phyloP scores from a whole-genome alignment of 2,797 vertebrate genomes.

The Thunnus albacares region DNA sequence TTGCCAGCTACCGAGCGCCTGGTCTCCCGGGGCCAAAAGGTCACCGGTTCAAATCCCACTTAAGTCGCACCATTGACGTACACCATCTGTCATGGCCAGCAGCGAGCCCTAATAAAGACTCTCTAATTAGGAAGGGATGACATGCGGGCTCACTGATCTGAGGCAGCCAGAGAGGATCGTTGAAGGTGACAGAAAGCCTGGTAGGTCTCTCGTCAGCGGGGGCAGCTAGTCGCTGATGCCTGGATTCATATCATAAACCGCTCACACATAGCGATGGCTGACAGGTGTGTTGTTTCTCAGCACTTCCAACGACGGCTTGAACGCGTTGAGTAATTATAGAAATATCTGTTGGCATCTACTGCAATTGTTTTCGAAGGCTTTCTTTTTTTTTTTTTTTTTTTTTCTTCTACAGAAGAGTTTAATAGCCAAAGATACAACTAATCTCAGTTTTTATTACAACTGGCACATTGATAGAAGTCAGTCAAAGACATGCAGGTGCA shows the following conservation, averaged over 20 bases:
- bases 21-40: constrained; percentile 70
- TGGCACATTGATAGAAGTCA: constrained; percentile 39
- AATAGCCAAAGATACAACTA: constrained; percentile 25
- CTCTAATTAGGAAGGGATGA: constrained; percentile 84
- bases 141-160: constrained; percentile 74
- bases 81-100: constrained; percentile 80
- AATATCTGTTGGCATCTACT: constrained; percentile 35
- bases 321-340: constrained; percentile 18
- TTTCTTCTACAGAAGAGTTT: constrained; percentile 31
- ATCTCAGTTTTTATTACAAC: constrained; percentile 53
- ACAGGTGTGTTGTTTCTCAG: constrained; percentile 57
- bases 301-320: constrained; percentile 8
- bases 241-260: constrained; percentile 36
- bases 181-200: constrained; percentile 71
- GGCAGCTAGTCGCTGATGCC: constrained; percentile 34
- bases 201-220: constrained; percentile 34
- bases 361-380: constrained; percentile 36
- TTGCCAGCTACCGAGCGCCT: constrained; percentile 50
- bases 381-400: constrained; percentile 25
- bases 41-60: constrained; percentile 81
- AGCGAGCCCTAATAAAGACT: constrained; percentile 76
- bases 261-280: constrained; percentile 3
- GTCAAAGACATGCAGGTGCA: constrained; percentile 33
- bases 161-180: constrained; percentile 71
- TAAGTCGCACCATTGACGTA: constrained; percentile 79